These are phyloP conservation scores for Pterophyllum scalare DNA, from an alignment of 2,113 vertebrate species.

Conservation along the genomic window DNA sequence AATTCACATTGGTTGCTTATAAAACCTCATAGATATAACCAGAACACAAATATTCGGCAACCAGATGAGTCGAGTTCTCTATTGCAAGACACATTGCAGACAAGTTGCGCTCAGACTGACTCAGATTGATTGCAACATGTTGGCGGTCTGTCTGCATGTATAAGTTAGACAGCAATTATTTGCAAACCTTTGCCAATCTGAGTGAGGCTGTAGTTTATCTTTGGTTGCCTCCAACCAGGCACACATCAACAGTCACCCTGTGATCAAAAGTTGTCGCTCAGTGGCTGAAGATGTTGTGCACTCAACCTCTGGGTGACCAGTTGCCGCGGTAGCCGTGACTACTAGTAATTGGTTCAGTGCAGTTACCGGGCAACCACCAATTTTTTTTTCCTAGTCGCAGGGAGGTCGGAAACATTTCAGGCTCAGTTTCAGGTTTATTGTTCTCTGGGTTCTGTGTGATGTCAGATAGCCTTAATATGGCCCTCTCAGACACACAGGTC, in stretches of 20 bases:
- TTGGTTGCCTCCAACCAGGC: background rate
- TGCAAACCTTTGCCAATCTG: too few relatives aligned
- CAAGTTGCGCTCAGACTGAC: background rate
- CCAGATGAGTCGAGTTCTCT: background rate
- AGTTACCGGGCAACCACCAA: rapidly evolving
- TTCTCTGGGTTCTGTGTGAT: background rate
- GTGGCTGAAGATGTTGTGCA: background rate
- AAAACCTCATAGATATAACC: background rate
- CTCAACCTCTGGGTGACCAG: background rate
- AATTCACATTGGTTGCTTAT: background rate
- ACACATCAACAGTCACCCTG: background rate
- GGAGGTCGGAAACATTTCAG: background rate
- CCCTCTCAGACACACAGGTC: too few relatives aligned
- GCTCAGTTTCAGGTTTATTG: background rate
- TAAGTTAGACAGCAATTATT: too few relatives aligned
- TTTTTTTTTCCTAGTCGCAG: background rate
- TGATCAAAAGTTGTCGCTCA: background rate
- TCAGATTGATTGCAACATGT: background rate
- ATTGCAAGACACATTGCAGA: too few relatives aligned
- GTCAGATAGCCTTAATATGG: too few relatives aligned
- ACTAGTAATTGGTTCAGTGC: background rate
- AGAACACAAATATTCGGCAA: background rate
- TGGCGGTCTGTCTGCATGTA: too few relatives aligned
- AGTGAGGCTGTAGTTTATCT: too few relatives aligned
- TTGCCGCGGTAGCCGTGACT: background rate